Conservation (phyloP, 2,888 invertebrate genomes). For the Chymomyza caudatula region DNA sequence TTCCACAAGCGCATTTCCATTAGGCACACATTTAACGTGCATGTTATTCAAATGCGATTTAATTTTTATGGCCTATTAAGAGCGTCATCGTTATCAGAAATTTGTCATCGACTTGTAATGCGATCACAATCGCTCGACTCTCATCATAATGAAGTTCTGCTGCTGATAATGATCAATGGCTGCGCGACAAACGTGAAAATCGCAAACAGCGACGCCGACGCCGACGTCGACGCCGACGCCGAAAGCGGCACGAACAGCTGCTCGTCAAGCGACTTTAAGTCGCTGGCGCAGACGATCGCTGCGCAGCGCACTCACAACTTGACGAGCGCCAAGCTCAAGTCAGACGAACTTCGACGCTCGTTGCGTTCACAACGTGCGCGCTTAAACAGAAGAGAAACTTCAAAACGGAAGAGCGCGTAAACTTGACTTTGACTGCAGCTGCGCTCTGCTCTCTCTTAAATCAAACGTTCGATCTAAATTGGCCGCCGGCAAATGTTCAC, state of each 20-base stretch:
- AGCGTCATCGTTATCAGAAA: conserved; percentile 55
- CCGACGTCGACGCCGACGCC: neutral
- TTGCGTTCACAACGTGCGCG: conserved; percentile 52
- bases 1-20: neutral
- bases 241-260: conserved; percentile 42
- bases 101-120: conserved; percentile 65
- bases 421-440: conserved; percentile 41
- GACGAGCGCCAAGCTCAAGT: conserved; percentile 12
- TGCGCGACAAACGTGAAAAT: conserved; percentile 54
- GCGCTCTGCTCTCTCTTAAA: neutral
- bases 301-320: neutral
- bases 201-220: conserved; percentile 35
- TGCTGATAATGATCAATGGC: neutral
- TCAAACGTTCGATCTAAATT: neutral
- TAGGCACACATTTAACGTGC: neutral
- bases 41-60: neutral
- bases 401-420: conserved; percentile 21
- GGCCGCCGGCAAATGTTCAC: neutral
- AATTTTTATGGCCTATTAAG: neutral
- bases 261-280: conserved; percentile 39
- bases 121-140: conserved; percentile 20
- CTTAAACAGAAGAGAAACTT: neutral
- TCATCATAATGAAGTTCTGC: conserved; percentile 64
- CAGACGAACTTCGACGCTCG: conserved; percentile 55
- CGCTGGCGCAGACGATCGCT: conserved; percentile 14